Percentiles rank a stretch among this genome's conserved stretches.
Conservation (phyloP, 2,113 vertebrate genomes). For the Garra rufa region DNA sequence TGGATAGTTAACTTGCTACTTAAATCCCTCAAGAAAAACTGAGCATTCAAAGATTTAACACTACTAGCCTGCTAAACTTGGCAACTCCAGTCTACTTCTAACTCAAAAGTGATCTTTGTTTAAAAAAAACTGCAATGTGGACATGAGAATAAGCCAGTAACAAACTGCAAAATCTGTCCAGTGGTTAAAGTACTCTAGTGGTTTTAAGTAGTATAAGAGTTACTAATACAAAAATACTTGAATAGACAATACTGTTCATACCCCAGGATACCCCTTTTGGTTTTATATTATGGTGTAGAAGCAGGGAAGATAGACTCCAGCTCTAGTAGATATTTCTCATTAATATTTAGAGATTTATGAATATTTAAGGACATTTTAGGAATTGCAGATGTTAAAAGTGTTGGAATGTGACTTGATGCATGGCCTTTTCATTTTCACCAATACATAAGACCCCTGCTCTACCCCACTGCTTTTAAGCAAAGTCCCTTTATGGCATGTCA, state of each 20-base stretch:
- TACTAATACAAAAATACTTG: background rate
- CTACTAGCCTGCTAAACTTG: no score
- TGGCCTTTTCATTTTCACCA: slow-evolving; percentile 36
- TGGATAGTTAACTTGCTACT: no score
- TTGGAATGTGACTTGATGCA: slow-evolving; percentile 5
- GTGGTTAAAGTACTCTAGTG: background rate
- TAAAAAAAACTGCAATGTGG: no score
- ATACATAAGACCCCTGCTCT: slow-evolving; percentile 12
- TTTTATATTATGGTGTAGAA: background rate
- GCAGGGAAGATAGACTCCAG: background rate
- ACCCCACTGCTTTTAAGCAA: background rate
- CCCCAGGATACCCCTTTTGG: background rate
- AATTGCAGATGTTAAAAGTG: slow-evolving; percentile 41
- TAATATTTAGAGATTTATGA: slow-evolving; percentile 59
- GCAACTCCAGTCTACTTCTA: no score
- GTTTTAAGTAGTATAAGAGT: background rate
- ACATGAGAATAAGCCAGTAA: no score
- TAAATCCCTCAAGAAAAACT: no score
- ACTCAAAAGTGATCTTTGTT: no score
- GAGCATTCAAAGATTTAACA: no score
- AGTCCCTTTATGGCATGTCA: background rate
- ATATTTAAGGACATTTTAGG: slow-evolving; percentile 62
- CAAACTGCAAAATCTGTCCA: background rate
- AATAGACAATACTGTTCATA: background rate
- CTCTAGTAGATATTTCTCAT: slow-evolving; percentile 3